These are phyloP conservation scores for Meda fulgida DNA, from an alignment of 2,797 vertebrate species.

Conservation along the genomic window DNA sequence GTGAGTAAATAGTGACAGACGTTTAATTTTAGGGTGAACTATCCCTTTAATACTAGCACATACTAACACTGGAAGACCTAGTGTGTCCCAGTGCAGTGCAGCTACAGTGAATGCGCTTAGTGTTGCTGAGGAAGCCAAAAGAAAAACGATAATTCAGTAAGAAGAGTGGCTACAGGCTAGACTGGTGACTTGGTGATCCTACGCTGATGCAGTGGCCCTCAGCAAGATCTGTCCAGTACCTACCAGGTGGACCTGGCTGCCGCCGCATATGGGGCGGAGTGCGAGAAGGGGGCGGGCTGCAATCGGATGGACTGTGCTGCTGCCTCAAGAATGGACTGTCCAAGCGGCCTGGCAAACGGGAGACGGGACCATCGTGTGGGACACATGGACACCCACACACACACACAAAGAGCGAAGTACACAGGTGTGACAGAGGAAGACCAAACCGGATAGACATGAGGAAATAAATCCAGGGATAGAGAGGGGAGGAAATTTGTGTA, in stretches of 20 bases:
- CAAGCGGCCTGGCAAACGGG: conserved; percentile 91
- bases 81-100: conserved; percentile 25
- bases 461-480: conserved; percentile 42
- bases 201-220: conserved; percentile 41
- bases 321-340: conserved; percentile 98
- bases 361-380: conserved; percentile 75
- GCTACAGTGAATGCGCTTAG: conserved; percentile 38
- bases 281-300: conserved; percentile 86
- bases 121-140: conserved; percentile 9
- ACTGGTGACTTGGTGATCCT: conserved; percentile 39
- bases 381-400: conserved; percentile 47
- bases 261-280: conserved; percentile 85
- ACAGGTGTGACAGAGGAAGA: conserved; percentile 53
- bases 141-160: background rate
- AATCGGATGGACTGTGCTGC: conserved; percentile 87
- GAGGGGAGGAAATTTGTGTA: conserved; percentile 37
- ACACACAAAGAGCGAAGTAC: conserved; percentile 65
- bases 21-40: background rate
- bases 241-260: conserved; percentile 92
- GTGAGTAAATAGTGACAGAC: background rate
- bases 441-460: conserved; percentile 33
- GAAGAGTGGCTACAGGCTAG: conserved; percentile 25
- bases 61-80: background rate
- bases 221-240: conserved; percentile 77
- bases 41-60: background rate